Evolutionary conservation across 1,140 invertebrate species (phyloP), one percentile per base, ranked within the genome.

Genomic region (Pseudoatta argentina): DNA sequence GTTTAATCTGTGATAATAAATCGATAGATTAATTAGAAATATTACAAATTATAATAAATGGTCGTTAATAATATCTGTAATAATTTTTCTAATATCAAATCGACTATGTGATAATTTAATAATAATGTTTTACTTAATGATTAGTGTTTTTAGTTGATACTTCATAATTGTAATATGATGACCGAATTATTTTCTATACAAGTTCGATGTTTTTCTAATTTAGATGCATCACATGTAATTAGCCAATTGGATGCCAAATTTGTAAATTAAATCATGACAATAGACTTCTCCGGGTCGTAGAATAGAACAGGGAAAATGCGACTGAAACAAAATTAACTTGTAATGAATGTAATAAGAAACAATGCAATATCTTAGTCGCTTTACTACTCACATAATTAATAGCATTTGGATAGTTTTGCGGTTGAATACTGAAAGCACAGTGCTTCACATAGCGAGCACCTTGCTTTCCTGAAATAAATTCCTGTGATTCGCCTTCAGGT

Each of bases 321-420:
- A 94, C 96, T 97, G 95, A 81, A 95, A 93, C 83, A 92, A 55
- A 91, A 39, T 91, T 89, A 85, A 87, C 27, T 89, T 64, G 67
- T 57, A 73, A 88, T 27, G n/a, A 53, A 67, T 44, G 0, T 63
- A 57, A 24, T 51, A 85, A 53, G 12, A 12, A 18, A n/a, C 3
- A n/a, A 34, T 66, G 10, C 39, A 44, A 44, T 44, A 8, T 30
- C n/a, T 10, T 27, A 27, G 61, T 12, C n/a, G n/a, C 2, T 72
- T 44, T 39, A 51, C 7, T 79, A 91, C 90, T 88, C 94, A 97
- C 96, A 94, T 98, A 96, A 95, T 99, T 98, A 16, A 98, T 95
- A 34, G 98, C 97, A 95, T 99, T 97, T 0, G 98, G 98, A 95
- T 97, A 99, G 90, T 97, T 97, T 94, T 99, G 98, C 0, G 98